Conservation (phyloP, 2,113 vertebrate genomes). For the Asarcornis scutulata region DNA sequence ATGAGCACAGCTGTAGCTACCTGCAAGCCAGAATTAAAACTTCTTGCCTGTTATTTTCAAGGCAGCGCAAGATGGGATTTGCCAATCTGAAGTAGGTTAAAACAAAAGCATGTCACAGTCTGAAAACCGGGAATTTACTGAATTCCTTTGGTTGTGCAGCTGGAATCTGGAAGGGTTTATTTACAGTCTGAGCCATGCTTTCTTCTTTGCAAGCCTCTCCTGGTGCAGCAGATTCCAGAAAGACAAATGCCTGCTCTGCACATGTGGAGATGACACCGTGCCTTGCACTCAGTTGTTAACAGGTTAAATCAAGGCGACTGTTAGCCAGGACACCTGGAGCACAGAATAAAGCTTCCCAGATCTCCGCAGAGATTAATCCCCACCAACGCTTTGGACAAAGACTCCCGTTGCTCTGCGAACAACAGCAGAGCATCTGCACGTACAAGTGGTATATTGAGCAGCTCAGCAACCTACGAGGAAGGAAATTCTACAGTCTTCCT, state of each 20-base stretch:
- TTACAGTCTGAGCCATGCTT: slow-evolving; percentile 19
- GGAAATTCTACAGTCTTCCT: background rate
- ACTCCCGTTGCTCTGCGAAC: background rate
- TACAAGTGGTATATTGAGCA: background rate
- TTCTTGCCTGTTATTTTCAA: background rate
- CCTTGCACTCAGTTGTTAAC: background rate
- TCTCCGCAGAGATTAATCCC: background rate
- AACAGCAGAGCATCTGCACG: background rate
- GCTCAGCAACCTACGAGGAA: background rate
- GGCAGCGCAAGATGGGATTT: background rate
- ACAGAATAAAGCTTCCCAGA: background rate
- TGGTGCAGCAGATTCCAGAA: background rate
- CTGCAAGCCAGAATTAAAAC: background rate
- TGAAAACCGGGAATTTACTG: background rate
- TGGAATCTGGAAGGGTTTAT: slow-evolving; percentile 1
- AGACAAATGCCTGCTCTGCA: background rate
- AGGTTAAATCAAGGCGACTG: background rate
- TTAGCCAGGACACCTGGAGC: background rate
- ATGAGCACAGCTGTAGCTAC: background rate
- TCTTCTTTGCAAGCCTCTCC: background rate
- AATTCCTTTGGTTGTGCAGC: background rate
- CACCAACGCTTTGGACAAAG: background rate
- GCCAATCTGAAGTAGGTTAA: background rate
- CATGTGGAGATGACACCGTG: background rate
- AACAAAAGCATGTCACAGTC: background rate